Evolutionary conservation across 2,888 invertebrate species (phyloP), one percentile per base, ranked within the genome.

Genomic region (Belgica antarctica): DNA sequence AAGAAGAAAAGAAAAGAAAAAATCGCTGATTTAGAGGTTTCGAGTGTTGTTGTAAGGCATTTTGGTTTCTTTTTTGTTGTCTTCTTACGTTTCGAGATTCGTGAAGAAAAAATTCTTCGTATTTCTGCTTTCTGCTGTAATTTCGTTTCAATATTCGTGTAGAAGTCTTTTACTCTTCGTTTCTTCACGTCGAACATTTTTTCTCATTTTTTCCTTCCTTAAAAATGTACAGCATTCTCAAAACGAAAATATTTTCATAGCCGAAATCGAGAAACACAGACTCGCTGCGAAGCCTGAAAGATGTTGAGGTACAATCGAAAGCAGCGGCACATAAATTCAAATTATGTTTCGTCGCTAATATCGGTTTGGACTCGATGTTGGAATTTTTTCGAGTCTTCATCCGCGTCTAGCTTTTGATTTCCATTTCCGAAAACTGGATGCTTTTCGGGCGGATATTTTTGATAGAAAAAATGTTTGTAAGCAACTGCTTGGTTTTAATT

Each of bases 51-150:
- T 31, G 19, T 31, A 17, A 34, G 19, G 27, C 62, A 31, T 62
- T 31, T 62, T n/a, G 22, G 62, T 62, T 31, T 62, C 25, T 62
- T 62, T 59, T 59, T 59, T 19, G 59, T 59, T 24, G 59, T 59
- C 27, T 59, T 59, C n/a, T n/a, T n/a, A n/a, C n/a, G n/a, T n/a
- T n/a, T n/a, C 41, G 62, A 63, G 36, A 28, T 41, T 63, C 57
- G 66, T 47, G 68, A 68, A 68, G 68, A 68, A 52, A 68, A 68
- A 22, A 68, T 68, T 65, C 46, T 59, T 59, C 27, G 59, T 59
- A 27, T 27, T 52, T 65, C 65, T 65, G 27, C 47, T 65, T 65
- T 65, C 22, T 47, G 65, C 65, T 41, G 41, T 65, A 24, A 28
- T 34, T 57, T 27, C 68, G 28, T 57, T 19, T 57, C 12, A 15